Percentiles rank a stretch among this genome's conserved stretches.
Conservation (phyloP, 2,888 invertebrate genomes). For the Celastrina argiolus region DNA sequence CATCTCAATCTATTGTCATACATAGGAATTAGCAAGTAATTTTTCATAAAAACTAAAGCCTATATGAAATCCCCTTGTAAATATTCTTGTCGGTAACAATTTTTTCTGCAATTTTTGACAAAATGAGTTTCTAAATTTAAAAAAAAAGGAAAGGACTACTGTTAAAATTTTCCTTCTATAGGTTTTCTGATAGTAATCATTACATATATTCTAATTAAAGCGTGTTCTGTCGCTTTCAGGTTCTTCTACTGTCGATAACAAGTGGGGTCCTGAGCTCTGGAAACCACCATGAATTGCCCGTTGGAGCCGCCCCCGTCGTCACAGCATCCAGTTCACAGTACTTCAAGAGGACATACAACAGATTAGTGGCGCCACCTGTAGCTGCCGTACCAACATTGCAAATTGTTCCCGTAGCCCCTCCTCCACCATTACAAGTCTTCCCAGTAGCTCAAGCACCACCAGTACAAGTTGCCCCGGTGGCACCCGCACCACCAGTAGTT, state of each 20-base stretch:
- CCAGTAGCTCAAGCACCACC: constrained; percentile 30
- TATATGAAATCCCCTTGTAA: too few relatives aligned
- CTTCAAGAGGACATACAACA: constrained; percentile 81
- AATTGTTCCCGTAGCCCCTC: constrained; percentile 38
- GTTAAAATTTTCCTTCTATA: too few relatives aligned
- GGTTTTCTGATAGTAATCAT: neutral
- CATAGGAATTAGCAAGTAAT: too few relatives aligned
- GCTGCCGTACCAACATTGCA: constrained; percentile 30
- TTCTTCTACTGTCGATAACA: constrained; percentile 45
- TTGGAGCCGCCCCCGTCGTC: constrained; percentile 70
- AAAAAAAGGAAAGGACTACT: too few relatives aligned
- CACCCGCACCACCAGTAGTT: constrained; percentile 32
- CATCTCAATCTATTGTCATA: neutral
- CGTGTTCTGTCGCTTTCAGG: constrained; percentile 45
- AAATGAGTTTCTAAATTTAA: too few relatives aligned
- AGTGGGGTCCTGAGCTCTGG: constrained; percentile 54
- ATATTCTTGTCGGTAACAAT: too few relatives aligned
- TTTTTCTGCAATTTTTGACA: too few relatives aligned
- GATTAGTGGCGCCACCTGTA: constrained; percentile 51
- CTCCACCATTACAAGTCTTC: constrained; percentile 30
- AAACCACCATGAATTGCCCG: constrained; percentile 41
- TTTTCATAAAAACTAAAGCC: too few relatives aligned
- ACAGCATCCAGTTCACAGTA: constrained; percentile 84
- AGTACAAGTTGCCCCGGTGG: constrained; percentile 26
- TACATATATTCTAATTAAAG: neutral